Percentiles rank a stretch among this genome's conserved stretches.
Evolutionary conservation across 2,888 invertebrate genomes (phyloP).

Genomic region (Megaustenia siamemsis): DNA sequence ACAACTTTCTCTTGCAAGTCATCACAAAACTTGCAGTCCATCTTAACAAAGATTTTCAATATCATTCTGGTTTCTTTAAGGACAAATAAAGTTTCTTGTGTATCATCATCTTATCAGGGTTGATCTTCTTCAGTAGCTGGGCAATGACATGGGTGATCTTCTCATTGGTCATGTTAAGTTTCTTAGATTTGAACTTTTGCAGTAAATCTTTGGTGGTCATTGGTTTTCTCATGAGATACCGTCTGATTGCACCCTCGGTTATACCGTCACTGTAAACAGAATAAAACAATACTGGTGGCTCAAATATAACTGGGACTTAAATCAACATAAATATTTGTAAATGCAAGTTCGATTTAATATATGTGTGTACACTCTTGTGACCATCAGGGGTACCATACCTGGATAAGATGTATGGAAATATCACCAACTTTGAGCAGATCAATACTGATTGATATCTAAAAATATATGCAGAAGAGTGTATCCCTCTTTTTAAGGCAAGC

Average conservation of each 20-base stretch:
- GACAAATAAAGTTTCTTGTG: slow-evolving; percentile 97
- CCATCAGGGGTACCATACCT: no score
- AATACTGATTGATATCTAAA: no score
- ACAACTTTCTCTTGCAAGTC: no score
- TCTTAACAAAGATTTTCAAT: not conserved
- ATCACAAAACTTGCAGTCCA: not conserved
- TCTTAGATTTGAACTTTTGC: slow-evolving; percentile 96
- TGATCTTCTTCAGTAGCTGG: slow-evolving; percentile 94
- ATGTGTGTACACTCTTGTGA: no score
- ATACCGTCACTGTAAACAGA: slow-evolving; percentile 82
- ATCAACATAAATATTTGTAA: no score
- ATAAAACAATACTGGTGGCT: not conserved
- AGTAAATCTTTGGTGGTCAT: slow-evolving; percentile 97
- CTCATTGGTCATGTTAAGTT: slow-evolving; percentile 92
- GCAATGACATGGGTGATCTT: slow-evolving; percentile 96
- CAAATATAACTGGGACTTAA: no score
- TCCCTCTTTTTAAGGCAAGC: no score
- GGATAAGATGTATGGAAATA: no score
- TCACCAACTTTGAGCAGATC: no score
- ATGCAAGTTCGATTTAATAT: no score
- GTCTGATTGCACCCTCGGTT: slow-evolving; percentile 94
- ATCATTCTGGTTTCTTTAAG: slow-evolving; percentile 68
- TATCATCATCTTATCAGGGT: slow-evolving; percentile 93
- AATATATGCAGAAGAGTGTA: no score
- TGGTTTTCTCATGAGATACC: slow-evolving; percentile 96